phyloP scores from a whole-genome alignment of 1,140 invertebrate genomes.

The Pseudobourletiella spinata region DNA sequence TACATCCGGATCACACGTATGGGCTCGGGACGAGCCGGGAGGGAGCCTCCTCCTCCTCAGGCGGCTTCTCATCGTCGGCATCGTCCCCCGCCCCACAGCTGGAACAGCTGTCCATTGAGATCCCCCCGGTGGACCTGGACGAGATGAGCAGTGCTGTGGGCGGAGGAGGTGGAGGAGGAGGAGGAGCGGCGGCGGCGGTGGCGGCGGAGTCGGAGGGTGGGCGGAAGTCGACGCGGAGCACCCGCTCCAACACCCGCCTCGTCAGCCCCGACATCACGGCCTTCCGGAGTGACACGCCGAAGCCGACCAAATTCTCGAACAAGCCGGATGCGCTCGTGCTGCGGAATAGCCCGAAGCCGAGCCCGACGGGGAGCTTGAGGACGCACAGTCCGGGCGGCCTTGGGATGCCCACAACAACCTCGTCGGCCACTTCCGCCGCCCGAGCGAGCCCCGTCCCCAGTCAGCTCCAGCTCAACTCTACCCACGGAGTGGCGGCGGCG shows the following conservation, averaged over 20 bases:
- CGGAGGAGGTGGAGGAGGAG: too few species aligned
- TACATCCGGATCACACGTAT: conserved; percentile 18
- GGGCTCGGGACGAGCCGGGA: background rate
- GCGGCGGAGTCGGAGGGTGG: conserved; percentile 6
- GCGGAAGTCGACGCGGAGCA: conserved; percentile 28
- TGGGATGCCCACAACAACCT: conserved; percentile 5
- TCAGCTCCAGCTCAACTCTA: background rate
- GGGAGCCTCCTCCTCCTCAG: background rate
- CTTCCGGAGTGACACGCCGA: conserved; percentile 33
- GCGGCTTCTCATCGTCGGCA: background rate
- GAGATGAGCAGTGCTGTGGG: background rate
- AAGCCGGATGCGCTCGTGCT: conserved; percentile 14
- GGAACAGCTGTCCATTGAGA: conserved; percentile 60
- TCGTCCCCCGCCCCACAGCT: conserved; percentile 19
- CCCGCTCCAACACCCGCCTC: conserved; percentile 30
- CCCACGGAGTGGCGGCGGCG: background rate
- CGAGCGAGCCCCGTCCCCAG: conserved; percentile 22
- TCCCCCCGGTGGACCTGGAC: conserved; percentile 44
- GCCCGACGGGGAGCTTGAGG: conserved; percentile 33
- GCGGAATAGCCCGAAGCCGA: conserved; percentile 33
- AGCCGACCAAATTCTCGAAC: conserved; percentile 21
- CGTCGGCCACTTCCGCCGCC: too few species aligned
- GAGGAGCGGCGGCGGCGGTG: background rate
- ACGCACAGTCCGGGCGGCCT: conserved; percentile 23
- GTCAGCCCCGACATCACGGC: conserved; percentile 35